Percentiles rank a stretch among this genome's conserved stretches.
These are phyloP conservation scores for Sycophaga agraensis DNA, from an alignment of 1,140 invertebrate species.

Conservation along the genomic window DNA sequence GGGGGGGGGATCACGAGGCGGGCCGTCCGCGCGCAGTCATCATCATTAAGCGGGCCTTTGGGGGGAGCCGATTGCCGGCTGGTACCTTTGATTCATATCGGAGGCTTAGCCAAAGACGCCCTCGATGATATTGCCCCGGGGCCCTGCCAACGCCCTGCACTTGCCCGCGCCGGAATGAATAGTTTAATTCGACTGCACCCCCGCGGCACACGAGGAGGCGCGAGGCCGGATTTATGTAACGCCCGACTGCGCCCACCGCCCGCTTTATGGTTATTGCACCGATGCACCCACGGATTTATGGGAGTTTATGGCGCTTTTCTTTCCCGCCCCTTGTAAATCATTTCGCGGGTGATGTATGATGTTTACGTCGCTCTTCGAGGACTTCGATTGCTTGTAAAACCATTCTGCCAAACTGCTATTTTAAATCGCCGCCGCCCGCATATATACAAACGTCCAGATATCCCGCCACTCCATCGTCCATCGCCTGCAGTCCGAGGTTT, in stretches of 20 bases:
- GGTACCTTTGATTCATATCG: constrained; percentile 30
- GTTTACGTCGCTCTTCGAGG: background rate
- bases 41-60: constrained; percentile 37
- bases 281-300: constrained; percentile 10
- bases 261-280: constrained; percentile 26
- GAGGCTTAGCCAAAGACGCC: constrained; percentile 15
- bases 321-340: background rate
- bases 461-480: too few species aligned
- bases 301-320: constrained; percentile 14
- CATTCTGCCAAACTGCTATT: background rate
- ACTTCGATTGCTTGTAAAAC: background rate
- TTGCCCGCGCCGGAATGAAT: constrained; percentile 5
- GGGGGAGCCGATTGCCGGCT: constrained; percentile 1
- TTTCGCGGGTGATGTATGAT: background rate
- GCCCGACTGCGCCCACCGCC: background rate
- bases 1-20: too few species aligned
- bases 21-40: constrained; percentile 35
- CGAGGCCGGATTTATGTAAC: constrained; percentile 2
- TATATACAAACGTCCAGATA: too few species aligned
- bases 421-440: too few species aligned
- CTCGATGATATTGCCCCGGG: too few species aligned
- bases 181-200: constrained; percentile 30
- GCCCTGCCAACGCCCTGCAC: background rate
- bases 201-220: too few species aligned
- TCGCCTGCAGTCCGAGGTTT: too few species aligned